phyloP scores from a whole-genome alignment of 2,113 vertebrate species.

The Macrotis lagotis region DNA sequence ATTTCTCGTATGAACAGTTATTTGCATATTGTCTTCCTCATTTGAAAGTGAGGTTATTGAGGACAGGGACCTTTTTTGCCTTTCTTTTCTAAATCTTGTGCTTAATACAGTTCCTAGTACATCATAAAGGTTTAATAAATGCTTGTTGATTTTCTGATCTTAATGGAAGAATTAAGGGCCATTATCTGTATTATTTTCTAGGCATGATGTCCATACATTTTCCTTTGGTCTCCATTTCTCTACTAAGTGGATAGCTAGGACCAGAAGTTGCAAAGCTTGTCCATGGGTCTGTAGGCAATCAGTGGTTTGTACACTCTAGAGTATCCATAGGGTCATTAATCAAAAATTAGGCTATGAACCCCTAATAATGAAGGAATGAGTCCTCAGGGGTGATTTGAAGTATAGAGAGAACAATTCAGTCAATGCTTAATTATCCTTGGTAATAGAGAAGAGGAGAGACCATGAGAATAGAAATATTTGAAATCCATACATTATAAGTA shows the following conservation, averaged over 20 bases:
- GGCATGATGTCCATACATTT: background rate
- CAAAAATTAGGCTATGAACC: background rate
- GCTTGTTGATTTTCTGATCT: background rate
- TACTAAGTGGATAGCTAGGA: background rate
- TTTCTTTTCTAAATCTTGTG: background rate
- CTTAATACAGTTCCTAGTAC: background rate
- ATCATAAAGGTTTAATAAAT: background rate
- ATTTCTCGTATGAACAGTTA: background rate
- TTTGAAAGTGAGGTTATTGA: background rate
- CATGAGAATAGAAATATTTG: slow-evolving; percentile 23
- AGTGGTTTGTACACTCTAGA: background rate
- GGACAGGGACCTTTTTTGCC: background rate
- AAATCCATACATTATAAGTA: slow-evolving; percentile 13
- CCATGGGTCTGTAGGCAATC: background rate
- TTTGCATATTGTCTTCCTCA: background rate
- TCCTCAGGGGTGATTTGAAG: background rate
- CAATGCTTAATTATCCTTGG: slow-evolving; percentile 9
- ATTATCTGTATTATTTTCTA: slow-evolving; percentile 36
- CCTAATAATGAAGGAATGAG: background rate
- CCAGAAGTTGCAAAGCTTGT: background rate
- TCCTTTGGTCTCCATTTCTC: background rate
- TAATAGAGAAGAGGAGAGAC: background rate
- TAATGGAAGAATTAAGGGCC: slow-evolving; percentile 23
- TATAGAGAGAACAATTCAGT: slow-evolving; percentile 20
- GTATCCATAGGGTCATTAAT: background rate